phyloP scores from a whole-genome alignment of 1,140 invertebrate genomes.

The Drosophila kepulauana region DNA sequence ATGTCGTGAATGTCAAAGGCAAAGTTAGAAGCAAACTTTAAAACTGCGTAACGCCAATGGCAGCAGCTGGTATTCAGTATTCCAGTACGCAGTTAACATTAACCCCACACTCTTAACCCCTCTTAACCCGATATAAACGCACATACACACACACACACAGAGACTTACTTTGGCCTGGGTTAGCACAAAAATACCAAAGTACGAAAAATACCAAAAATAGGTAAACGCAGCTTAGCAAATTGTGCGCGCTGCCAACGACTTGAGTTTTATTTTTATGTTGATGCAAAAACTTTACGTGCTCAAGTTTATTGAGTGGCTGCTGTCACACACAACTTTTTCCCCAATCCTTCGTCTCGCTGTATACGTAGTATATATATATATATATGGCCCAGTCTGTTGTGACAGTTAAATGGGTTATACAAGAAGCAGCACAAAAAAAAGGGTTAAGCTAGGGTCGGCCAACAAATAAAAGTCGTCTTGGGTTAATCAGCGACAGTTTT shows the following conservation, averaged over 20 bases:
- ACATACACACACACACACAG: too few species aligned
- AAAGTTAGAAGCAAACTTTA: slow-evolving; percentile 47
- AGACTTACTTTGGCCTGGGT: not conserved
- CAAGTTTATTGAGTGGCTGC: slow-evolving; percentile 64
- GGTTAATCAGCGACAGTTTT: slow-evolving; percentile 44
- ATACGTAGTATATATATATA: slow-evolving; percentile 4
- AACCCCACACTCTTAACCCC: not conserved
- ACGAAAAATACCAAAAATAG: slow-evolving; percentile 39
- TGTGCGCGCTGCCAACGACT: slow-evolving; percentile 58
- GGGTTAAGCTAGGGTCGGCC: slow-evolving; percentile 32
- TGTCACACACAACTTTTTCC: slow-evolving; percentile 17
- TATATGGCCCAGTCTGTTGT: slow-evolving; percentile 23
- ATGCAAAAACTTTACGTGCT: slow-evolving; percentile 66
- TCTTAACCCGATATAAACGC: not conserved
- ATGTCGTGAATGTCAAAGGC: slow-evolving; percentile 42
- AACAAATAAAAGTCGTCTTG: slow-evolving; percentile 31
- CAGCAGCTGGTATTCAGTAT: slow-evolving; percentile 27
- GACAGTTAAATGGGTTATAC: slow-evolving; percentile 33
- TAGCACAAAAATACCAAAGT: slow-evolving; percentile 28
- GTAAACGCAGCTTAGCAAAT: slow-evolving; percentile 63
- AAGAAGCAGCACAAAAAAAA: not conserved
- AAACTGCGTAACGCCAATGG: slow-evolving; percentile 15
- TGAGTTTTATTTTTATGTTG: slow-evolving; percentile 68
- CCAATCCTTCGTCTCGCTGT: not conserved
- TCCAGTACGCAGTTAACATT: not conserved